These are phyloP conservation scores for Marmota monax DNA, from an alignment of 2,113 vertebrate species.

Conservation along the genomic window DNA sequence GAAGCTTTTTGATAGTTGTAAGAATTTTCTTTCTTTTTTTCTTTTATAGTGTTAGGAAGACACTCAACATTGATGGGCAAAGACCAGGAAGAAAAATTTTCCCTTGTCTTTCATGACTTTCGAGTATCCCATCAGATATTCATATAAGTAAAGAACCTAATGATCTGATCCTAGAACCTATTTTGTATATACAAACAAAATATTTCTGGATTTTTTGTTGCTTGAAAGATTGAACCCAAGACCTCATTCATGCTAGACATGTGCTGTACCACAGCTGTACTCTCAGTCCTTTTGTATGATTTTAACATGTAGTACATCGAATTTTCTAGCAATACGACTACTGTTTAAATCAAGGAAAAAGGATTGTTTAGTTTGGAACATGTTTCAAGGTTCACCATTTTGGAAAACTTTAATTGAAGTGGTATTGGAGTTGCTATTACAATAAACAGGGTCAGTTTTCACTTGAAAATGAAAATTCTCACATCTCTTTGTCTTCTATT, in stretches of 20 bases:
- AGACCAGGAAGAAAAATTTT: neutral
- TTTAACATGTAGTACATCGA: neutral
- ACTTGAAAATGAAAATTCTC: neutral
- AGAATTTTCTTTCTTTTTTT: too few species aligned
- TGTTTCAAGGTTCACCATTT: neutral
- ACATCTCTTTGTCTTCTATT: neutral
- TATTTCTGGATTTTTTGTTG: neutral
- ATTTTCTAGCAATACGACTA: neutral
- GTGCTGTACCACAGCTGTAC: neutral
- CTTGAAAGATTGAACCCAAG: neutral
- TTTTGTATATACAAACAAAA: neutral
- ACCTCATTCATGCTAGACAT: neutral
- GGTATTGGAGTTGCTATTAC: neutral
- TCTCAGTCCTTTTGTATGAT: neutral
- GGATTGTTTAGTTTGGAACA: neutral
- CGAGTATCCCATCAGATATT: neutral
- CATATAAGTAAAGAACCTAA: neutral
- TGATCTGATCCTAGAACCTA: neutral
- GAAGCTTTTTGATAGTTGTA: neutral
- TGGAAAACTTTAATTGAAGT: neutral
- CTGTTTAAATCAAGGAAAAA: conserved; percentile 10
- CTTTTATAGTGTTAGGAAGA: neutral
- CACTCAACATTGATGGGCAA: neutral
- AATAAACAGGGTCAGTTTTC: neutral
- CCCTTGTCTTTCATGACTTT: neutral